Evolutionary conservation across 2,113 vertebrate genomes (phyloP), one percentile per base, ranked within the genome.

Genomic region (Albula goreensis): DNA sequence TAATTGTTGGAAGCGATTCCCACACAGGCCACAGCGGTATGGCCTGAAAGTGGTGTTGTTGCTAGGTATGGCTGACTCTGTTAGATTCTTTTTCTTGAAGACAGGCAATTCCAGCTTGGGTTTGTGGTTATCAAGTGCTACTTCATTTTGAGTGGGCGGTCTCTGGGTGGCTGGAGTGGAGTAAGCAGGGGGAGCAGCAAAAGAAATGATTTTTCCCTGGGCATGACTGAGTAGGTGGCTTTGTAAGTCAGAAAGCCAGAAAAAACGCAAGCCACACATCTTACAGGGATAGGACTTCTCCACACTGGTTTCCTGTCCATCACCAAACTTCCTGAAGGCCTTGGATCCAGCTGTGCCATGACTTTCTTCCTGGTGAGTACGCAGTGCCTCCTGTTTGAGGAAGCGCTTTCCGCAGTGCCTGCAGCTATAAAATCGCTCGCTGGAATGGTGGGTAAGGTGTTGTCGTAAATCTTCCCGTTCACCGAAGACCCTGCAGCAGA

Each of bases 211-310:
- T 89, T 91, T 92, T 50, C 93, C 93, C 85, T 92, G 92, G 87
- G 94, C 94, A 86, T 95, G 93, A 88, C 94, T 92, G n/a, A 93
- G 82, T 66, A 94, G 90, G 89, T 96, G 95, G 49, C 90, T 92
- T 85, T 96, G 95, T 86, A 95, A 94, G 91, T 96, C 95, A 84
- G 95, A 95, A 66, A 96, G 90, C 95, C 95, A 96, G 88, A 96
- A 95, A 88, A 96, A 96, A 66, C 85, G 89, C 25, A 94, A 88
- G 82, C 92, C 93, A 84, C 95, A 96, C 66, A 94, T 92, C 87
- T 92, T 94, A 88, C 95, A 96, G 51, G 91, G 78, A 83, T 95
- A 96, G 3, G 90, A 90, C 91, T 92, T 95, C 17, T 94, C 92
- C 12, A 87, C 50, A 49, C 88, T 92, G 57, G 92, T 94, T 70